Evolutionary conservation across 2,888 invertebrate genomes (phyloP), one percentile per base, ranked within the genome.

Genomic region (Ctenicera cuprea): DNA sequence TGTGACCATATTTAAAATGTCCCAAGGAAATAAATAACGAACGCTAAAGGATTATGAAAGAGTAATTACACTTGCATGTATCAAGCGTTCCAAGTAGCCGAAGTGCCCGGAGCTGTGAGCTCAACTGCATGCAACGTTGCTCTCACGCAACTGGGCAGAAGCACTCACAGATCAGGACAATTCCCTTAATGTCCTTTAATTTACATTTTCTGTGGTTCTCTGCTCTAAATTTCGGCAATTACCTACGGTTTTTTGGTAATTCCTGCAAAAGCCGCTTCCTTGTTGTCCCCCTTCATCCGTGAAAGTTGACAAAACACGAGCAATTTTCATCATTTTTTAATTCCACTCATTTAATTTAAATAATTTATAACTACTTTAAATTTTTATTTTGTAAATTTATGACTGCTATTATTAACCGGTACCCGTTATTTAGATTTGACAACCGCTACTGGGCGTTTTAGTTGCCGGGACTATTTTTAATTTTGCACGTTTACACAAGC

Each of bases 71-170:
- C 79, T 82, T 81, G 83, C 83, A 83, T 83, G 82, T 76, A 79
- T 76, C 72, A 78, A 78, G 79, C 80, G 82, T 83, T 84, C 82
- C 83, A 84, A 83, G 84, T 84, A 84, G 84, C 83, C 79, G 79
- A 71, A 77, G 69, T 71, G 83, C 83, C 84, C 76, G 79, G 76
- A 78, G 80, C 79, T 73, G 73, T 68, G 65, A 71, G 71, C 73
- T 76, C 76, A 69, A 68, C 73, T 68, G 73, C 79, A 79, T 78
- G 78, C 78, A 76, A 80, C 74, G 76, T 59, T 73, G 74, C 74
- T 78, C 77, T 78, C 80, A 80, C 79, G 79, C 79, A 73, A 79
- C 52, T 65, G 66, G 43, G 69, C 77, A 67, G 70, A 71, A 63
- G 72, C 76, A 70, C 72, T 59, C 70, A 73, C 76, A 76, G 73